phyloP scores from a whole-genome alignment of 2,888 invertebrate species.

The Drosophila nigricruria region DNA sequence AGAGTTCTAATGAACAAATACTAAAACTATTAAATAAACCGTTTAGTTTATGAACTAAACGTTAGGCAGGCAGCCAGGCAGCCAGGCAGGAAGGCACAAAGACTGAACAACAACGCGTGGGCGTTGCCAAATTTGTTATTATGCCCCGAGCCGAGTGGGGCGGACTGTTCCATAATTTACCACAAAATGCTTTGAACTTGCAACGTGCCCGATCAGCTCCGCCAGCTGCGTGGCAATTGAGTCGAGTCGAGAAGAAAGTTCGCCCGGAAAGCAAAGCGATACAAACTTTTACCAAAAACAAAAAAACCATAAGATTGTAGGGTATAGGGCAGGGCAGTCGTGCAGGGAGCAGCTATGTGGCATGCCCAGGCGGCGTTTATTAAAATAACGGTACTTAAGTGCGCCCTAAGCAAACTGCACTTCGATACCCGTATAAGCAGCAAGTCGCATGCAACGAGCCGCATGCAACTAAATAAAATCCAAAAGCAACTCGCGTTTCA shows the following conservation, averaged over 20 bases:
- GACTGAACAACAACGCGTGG: constrained; percentile 31
- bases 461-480: constrained; percentile 29
- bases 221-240: constrained; percentile 45
- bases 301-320: background rate
- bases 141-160: constrained; percentile 5
- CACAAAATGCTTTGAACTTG: constrained; percentile 61
- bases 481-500: constrained; percentile 31
- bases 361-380: constrained; percentile 75
- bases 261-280: constrained; percentile 44
- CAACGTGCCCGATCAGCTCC: constrained; percentile 48
- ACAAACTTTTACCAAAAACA: constrained; percentile 53
- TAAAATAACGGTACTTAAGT: constrained; percentile 82
- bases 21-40: constrained; percentile 21
- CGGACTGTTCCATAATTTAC: constrained; percentile 48
- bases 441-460: constrained; percentile 40
- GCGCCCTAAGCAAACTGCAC: constrained; percentile 77
- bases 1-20: constrained; percentile 39
- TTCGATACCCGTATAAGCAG: constrained; percentile 36
- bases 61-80: background rate
- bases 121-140: constrained; percentile 62
- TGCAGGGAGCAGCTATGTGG: constrained; percentile 28
- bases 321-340: constrained; percentile 10
- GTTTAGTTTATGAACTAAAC: constrained; percentile 23
- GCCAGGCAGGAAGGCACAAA: constrained; percentile 6
- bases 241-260: constrained; percentile 50